phyloP scores from a whole-genome alignment of 2,797 vertebrate species.

The Syncerus caffer region DNA sequence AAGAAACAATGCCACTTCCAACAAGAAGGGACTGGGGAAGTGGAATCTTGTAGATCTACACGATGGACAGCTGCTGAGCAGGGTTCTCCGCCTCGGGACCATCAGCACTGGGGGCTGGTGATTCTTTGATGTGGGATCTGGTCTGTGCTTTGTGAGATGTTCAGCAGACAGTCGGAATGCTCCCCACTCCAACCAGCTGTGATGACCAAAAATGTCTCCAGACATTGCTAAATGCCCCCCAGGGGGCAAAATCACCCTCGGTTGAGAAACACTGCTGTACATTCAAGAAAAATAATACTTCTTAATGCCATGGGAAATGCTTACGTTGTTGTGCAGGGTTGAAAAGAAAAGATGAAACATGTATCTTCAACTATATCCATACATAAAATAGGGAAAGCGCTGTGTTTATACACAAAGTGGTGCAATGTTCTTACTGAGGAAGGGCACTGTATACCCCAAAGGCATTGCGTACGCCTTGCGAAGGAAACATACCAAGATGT shows the following conservation, averaged over 20 bases:
- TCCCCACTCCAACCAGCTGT: background rate
- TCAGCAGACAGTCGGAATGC: too few relatives aligned
- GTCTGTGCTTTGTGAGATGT: background rate
- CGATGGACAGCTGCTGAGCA: background rate
- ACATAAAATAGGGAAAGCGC: background rate
- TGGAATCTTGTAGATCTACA: rapidly evolving
- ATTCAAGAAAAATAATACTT: background rate
- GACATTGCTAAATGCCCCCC: background rate
- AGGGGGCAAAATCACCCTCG: background rate
- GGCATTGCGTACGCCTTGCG: background rate
- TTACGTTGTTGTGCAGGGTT: background rate
- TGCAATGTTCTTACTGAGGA: background rate
- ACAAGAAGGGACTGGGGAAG: background rate
- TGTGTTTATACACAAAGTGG: background rate
- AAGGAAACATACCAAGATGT: background rate
- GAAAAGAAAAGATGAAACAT: background rate
- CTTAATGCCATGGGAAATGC: background rate
- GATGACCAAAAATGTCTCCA: background rate
- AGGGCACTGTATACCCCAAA: background rate
- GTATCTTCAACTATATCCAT: background rate
- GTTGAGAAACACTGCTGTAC: background rate
- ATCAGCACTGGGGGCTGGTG: rapidly evolving
- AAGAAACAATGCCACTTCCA: background rate
- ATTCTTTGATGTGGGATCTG: background rate
- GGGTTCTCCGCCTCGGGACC: rapidly evolving